These are phyloP conservation scores for Elachura formosa DNA, from an alignment of 2,113 vertebrate genomes.

Conservation along the genomic window DNA sequence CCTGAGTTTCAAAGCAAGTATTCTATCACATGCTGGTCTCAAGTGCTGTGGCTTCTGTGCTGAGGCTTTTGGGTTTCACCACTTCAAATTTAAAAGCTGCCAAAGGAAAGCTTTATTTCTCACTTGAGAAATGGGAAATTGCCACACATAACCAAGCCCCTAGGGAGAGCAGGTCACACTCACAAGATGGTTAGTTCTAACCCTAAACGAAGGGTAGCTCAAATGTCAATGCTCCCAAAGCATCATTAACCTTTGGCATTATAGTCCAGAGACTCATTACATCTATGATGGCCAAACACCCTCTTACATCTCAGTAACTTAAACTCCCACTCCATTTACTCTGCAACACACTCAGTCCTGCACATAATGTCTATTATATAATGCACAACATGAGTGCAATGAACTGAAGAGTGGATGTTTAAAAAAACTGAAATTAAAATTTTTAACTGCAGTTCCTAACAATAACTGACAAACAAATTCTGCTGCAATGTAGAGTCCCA, in stretches of 20 bases:
- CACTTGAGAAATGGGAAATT: background rate
- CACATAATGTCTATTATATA: fast-evolving
- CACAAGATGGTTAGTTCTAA: background rate
- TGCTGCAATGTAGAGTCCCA: background rate
- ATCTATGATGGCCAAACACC: background rate
- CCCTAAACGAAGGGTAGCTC: background rate
- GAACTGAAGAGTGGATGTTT: background rate
- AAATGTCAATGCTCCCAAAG: background rate
- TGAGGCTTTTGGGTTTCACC: background rate
- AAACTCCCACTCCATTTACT: background rate
- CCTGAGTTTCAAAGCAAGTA: fast-evolving
- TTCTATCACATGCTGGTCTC: background rate
- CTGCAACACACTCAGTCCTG: background rate
- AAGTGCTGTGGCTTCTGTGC: fast-evolving
- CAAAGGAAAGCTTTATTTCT: background rate
- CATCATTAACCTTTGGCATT: background rate
- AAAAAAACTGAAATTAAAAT: background rate
- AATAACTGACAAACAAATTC: background rate
- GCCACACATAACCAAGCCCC: background rate
- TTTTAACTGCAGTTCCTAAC: background rate
- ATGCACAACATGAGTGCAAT: fast-evolving
- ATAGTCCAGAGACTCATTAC: background rate
- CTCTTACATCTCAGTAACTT: background rate
- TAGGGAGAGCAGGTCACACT: background rate
- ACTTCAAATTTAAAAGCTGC: background rate